Percentiles rank a stretch among this genome's conserved stretches.
These are phyloP conservation scores for Otus scops DNA, from an alignment of 2,797 vertebrate genomes.

Conservation along the genomic window DNA sequence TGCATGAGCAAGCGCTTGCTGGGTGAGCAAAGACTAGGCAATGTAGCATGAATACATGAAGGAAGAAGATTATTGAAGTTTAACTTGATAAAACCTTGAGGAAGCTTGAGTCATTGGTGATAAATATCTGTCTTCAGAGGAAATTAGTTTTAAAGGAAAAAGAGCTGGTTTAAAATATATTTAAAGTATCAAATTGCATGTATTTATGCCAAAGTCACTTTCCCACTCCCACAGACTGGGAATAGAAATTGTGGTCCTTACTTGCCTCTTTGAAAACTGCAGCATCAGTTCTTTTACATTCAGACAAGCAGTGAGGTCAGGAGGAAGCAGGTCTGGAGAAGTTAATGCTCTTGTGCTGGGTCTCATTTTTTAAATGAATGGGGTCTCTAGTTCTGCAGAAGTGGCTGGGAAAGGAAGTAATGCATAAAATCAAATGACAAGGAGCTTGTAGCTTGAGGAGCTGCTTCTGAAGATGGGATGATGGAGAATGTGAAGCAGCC, in stretches of 20 bases:
- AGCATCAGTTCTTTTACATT: conserved; percentile 27
- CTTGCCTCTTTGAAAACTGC: conserved; percentile 15
- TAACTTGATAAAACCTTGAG: conserved; percentile 36
- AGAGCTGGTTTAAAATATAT: not conserved
- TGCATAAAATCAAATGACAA: not conserved
- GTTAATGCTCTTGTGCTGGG: not conserved
- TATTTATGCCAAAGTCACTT: not conserved
- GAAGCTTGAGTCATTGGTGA: conserved; percentile 3
- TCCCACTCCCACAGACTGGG: conserved; percentile 35
- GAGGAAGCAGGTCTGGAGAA: conserved; percentile 6
- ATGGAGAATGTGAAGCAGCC: not conserved
- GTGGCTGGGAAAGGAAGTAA: conserved; percentile 25
- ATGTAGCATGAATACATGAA: not conserved
- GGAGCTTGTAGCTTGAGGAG: not conserved
- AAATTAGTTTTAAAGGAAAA: conserved; percentile 29
- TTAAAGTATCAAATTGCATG: conserved; percentile 36
- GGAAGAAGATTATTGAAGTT: not conserved
- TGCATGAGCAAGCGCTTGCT: not conserved
- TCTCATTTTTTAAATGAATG: not conserved
- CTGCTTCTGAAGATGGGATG: not conserved
- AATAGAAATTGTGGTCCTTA: not conserved
- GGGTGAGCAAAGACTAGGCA: not conserved
- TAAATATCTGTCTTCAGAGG: conserved; percentile 20
- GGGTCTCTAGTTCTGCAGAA: not conserved
- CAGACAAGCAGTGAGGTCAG: conserved; percentile 22